phyloP scores from a whole-genome alignment of 2,888 invertebrate genomes.

The Polyploca ridens region DNA sequence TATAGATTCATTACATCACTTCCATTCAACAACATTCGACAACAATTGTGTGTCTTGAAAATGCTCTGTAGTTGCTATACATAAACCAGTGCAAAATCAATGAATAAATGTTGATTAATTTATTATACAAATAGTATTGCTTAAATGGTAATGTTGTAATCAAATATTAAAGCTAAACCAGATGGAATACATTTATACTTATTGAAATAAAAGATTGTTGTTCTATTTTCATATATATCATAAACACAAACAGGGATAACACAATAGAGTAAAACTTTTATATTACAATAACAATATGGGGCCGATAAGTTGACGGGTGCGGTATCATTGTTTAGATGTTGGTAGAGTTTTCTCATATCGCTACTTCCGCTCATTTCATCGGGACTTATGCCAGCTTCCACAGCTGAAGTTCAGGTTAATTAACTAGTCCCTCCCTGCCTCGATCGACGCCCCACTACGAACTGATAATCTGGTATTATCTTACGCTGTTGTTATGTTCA shows the following conservation, averaged over 20 bases:
- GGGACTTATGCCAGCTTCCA: conserved; percentile 53
- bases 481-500: conserved; percentile 43
- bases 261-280: conserved; percentile 52
- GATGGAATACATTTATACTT: no score
- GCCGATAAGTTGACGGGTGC: conserved; percentile 53
- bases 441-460: conserved; percentile 44
- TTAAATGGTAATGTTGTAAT: no score
- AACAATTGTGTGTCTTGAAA: no score
- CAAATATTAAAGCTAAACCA: no score
- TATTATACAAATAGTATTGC: no score
- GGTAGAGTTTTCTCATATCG: conserved; percentile 71
- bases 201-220: neutral
- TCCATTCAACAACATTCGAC: no score
- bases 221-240: conserved; percentile 8
- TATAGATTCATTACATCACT: no score
- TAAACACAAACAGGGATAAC: conserved; percentile 20
- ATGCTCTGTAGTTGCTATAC: no score
- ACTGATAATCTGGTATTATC: conserved; percentile 64
- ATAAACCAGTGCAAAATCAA: no score
- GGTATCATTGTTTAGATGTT: conserved; percentile 53
- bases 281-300: conserved; percentile 63
- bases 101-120: no score
- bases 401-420: conserved; percentile 71
- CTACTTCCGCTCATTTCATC: conserved; percentile 47
- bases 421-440: conserved; percentile 53